Evolutionary conservation across 1,140 invertebrate species (phyloP).

Genomic region (Cherax destructor): DNA sequence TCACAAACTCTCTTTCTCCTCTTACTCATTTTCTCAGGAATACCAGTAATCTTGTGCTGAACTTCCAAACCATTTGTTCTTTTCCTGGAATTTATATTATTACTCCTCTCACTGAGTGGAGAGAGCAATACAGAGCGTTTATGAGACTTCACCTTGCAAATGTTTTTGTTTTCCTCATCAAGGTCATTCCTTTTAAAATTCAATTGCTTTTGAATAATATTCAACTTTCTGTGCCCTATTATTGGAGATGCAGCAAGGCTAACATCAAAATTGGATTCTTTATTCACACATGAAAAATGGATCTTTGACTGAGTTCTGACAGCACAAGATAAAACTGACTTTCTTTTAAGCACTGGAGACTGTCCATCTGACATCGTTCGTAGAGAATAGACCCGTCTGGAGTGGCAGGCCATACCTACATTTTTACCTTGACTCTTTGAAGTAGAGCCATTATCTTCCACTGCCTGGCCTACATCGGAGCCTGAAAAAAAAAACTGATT

Average conservation of each 20-base stretch:
- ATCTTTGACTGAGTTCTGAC: background rate
- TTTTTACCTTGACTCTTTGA: no score
- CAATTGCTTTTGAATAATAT: background rate
- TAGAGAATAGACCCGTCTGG: no score
- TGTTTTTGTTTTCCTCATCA: constrained; percentile 15
- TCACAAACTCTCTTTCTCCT: background rate
- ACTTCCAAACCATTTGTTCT: background rate
- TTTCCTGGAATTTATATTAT: background rate
- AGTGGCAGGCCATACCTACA: no score
- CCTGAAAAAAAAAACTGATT: no score
- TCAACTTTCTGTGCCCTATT: background rate
- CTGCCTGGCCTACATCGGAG: no score
- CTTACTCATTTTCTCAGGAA: background rate
- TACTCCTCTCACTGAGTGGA: constrained; percentile 1
- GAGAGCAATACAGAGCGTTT: background rate
- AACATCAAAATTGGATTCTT: background rate
- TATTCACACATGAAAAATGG: background rate
- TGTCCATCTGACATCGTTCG: background rate
- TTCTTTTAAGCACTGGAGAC: background rate
- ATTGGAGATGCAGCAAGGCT: background rate
- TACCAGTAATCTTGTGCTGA: background rate
- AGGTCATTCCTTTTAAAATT: background rate
- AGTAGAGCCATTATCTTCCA: no score
- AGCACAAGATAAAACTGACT: background rate
- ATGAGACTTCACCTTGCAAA: background rate